phyloP scores from a whole-genome alignment of 1,140 invertebrate genomes.

The Cephus cinctus region DNA sequence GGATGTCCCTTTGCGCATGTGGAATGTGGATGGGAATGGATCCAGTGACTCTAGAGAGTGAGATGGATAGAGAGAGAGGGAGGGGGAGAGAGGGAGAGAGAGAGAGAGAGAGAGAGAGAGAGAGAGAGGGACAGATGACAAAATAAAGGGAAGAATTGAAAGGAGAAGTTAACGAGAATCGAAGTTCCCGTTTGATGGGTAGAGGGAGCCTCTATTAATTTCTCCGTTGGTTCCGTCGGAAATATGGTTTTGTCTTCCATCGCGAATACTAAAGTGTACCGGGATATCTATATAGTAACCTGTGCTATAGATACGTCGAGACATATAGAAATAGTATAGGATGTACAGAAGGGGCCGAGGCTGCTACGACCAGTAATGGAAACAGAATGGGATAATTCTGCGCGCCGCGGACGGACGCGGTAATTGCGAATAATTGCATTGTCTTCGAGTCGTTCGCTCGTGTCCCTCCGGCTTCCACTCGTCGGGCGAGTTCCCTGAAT shows the following conservation, averaged over 20 bases:
- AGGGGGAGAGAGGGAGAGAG: slow-evolving; percentile 10
- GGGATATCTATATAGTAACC: too few species aligned
- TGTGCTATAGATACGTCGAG: not conserved
- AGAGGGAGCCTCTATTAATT: too few species aligned
- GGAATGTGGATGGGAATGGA: too few species aligned
- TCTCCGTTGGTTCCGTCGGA: too few species aligned
- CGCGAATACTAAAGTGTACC: too few species aligned
- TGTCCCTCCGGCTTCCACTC: slow-evolving; percentile 27
- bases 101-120: slow-evolving; percentile 9
- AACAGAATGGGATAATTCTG: slow-evolving; percentile 52
- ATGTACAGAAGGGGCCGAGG: not conserved
- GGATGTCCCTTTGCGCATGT: too few species aligned
- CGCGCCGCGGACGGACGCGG: slow-evolving; percentile 46
- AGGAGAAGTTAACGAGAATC: too few species aligned
- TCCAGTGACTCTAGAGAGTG: slow-evolving; percentile 2
- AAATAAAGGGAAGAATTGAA: too few species aligned
- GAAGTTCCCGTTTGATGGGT: too few species aligned
- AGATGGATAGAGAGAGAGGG: not conserved
- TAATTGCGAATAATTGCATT: slow-evolving; percentile 59
- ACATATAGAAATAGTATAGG: not conserved
- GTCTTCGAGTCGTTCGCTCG: slow-evolving; percentile 53
- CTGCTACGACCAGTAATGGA: slow-evolving; percentile 42
- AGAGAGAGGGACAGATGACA: slow-evolving; percentile 16
- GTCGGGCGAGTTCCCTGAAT: slow-evolving; percentile 20
- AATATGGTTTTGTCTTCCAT: too few species aligned